These are phyloP conservation scores for Pipra filicauda DNA, from an alignment of 2,113 vertebrate genomes.

Conservation along the genomic window DNA sequence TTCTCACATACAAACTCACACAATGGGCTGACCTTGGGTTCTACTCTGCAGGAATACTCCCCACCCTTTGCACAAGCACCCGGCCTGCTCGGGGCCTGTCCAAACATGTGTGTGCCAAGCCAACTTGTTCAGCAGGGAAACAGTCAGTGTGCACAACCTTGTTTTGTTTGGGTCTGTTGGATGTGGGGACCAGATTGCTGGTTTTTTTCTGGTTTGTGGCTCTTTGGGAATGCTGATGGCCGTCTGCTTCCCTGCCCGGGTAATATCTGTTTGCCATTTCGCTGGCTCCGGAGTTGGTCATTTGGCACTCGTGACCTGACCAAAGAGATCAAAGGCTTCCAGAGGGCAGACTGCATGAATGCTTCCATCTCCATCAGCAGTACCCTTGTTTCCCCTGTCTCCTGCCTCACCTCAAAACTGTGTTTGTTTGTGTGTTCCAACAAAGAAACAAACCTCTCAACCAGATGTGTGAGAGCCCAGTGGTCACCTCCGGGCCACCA, in stretches of 20 bases:
- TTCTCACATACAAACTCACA: slow-evolving; percentile 44
- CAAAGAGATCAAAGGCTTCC: slow-evolving; percentile 59
- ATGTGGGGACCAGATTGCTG: slow-evolving; percentile 41
- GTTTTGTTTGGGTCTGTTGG: slow-evolving; percentile 64
- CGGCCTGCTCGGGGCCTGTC: slow-evolving; percentile 45
- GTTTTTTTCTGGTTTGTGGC: slow-evolving; percentile 56
- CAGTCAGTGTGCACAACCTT: slow-evolving; percentile 40
- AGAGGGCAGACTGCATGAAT: slow-evolving; percentile 30
- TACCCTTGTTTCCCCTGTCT: slow-evolving; percentile 27
- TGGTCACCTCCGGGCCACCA: neutral
- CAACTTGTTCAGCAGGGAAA: slow-evolving; percentile 58
- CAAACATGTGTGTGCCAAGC: slow-evolving; percentile 48
- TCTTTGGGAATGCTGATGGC: slow-evolving; percentile 62
- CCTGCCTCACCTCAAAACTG: slow-evolving; percentile 5
- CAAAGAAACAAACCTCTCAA: neutral
- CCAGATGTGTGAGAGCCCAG: neutral
- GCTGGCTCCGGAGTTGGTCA: slow-evolving; percentile 59
- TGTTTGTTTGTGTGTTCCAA: neutral
- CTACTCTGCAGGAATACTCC: slow-evolving; percentile 50
- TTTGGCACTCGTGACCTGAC: slow-evolving; percentile 56
- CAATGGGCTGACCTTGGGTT: slow-evolving; percentile 64
- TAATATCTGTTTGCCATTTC: slow-evolving; percentile 68
- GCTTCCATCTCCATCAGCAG: neutral
- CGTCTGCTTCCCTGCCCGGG: slow-evolving; percentile 62
- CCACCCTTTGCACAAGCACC: slow-evolving; percentile 43